A percentile compares a stretch with the other conserved stretches of the same genome.
Evolutionary conservation across 2,888 invertebrate genomes (phyloP).

Genomic region (Mechanitis messenoides): DNA sequence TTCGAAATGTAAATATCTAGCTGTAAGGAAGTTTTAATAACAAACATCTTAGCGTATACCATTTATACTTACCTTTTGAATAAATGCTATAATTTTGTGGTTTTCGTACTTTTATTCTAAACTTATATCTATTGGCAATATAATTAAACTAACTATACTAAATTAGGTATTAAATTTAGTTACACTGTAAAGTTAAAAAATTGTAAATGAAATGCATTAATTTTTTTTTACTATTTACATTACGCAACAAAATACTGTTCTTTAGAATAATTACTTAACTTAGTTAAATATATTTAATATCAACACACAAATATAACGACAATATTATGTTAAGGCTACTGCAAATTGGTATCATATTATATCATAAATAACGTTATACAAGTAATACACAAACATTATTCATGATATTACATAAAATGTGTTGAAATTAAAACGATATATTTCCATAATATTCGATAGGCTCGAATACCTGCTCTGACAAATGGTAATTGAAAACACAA

Average conservation of each 20-base stretch:
- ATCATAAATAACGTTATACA: slow-evolving; percentile 2
- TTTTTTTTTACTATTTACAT: no score
- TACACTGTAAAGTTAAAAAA: no score
- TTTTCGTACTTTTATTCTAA: slow-evolving; percentile 26
- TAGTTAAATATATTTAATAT: no score
- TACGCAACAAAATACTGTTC: no score
- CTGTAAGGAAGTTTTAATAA: slow-evolving; percentile 37
- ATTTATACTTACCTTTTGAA: neutral
- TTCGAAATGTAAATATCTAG: slow-evolving; percentile 50
- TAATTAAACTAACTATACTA: neutral
- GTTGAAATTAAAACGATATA: neutral
- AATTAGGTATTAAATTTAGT: no score
- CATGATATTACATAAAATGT: neutral
- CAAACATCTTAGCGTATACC: neutral
- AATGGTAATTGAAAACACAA: neutral
- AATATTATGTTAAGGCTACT: neutral
- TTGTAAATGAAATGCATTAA: no score
- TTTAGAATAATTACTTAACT: no score
- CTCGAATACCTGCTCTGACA: neutral
- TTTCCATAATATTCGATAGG: neutral
- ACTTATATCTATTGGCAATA: neutral
- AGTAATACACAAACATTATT: neutral
- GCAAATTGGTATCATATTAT: neutral
- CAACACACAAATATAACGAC: no score
- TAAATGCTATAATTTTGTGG: slow-evolving; percentile 22